Percentiles rank a stretch among this genome's conserved stretches.
Evolutionary conservation across 2,113 vertebrate genomes (phyloP).

Genomic region (Hoplias malabaricus): DNA sequence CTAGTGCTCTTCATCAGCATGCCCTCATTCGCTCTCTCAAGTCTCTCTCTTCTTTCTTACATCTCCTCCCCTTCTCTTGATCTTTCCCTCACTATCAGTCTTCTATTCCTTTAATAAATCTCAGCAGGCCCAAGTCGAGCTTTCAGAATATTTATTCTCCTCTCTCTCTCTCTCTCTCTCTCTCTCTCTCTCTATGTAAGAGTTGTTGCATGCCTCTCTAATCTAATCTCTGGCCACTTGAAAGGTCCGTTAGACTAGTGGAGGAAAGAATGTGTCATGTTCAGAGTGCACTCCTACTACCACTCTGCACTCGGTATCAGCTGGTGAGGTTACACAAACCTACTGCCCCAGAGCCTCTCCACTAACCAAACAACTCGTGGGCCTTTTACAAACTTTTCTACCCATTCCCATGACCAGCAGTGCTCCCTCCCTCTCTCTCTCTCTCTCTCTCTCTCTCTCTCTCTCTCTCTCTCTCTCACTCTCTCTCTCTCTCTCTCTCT

Average conservation of each 20-base stretch:
- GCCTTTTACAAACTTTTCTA: not conserved
- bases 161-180: not conserved
- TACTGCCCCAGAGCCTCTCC: not conserved
- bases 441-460: not conserved
- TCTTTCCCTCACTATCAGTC: not conserved
- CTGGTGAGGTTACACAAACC: conserved; percentile 17
- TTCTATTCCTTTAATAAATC: conserved; percentile 3
- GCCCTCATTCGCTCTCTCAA: not conserved
- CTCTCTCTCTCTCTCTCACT: not conserved
- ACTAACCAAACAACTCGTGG: conserved; percentile 1
- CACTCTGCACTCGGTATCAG: conserved; percentile 19
- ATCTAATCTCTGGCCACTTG: conserved; percentile 47
- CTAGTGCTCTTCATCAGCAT: conserved; percentile 3
- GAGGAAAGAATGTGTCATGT: conserved; percentile 42
- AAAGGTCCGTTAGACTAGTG: conserved; percentile 39
- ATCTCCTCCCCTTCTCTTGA: not conserved
- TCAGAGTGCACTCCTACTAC: conserved; percentile 19
- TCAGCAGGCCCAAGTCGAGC: conserved; percentile 19
- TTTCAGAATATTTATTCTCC: not conserved
- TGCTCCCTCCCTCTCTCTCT: not conserved
- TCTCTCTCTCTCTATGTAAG: conserved; percentile 9
- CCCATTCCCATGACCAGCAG: not conserved
- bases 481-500: not conserved
- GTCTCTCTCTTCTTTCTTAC: not conserved
- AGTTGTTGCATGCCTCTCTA: conserved; percentile 24